Evolutionary conservation across 2,888 invertebrate species (phyloP).

Genomic region (Ganaspis brasiliensis): DNA sequence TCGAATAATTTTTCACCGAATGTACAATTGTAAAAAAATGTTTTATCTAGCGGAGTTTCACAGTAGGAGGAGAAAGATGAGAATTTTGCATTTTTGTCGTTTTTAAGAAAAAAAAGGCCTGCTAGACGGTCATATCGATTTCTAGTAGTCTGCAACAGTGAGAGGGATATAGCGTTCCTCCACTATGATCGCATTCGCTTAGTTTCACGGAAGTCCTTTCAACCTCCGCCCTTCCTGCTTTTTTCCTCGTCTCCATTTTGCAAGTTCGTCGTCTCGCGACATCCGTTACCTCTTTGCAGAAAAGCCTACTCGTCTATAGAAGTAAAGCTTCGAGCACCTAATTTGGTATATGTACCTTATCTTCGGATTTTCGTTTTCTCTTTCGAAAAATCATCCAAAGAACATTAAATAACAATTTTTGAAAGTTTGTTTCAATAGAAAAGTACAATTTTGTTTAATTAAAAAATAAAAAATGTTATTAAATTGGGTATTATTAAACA

Average conservation of each 20-base stretch:
- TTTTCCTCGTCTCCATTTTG: constrained; percentile 43
- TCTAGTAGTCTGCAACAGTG: constrained; percentile 42
- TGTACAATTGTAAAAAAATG: background rate
- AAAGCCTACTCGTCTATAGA: constrained; percentile 20
- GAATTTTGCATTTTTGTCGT: constrained; percentile 14
- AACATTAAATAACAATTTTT: too few relatives aligned
- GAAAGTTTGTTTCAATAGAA: too few relatives aligned
- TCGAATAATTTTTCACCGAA: too few relatives aligned
- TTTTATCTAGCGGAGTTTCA: background rate
- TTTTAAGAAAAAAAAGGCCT: constrained; percentile 25
- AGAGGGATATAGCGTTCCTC: constrained; percentile 55
- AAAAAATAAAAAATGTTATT: too few relatives aligned
- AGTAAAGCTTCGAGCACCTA: background rate
- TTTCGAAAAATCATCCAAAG: background rate
- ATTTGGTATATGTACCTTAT: background rate
- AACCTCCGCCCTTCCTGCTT: constrained; percentile 57
- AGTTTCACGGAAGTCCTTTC: constrained; percentile 68
- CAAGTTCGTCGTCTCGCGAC: constrained; percentile 27
- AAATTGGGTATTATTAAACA: too few relatives aligned
- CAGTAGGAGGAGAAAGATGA: constrained; percentile 40
- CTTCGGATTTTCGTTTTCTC: background rate
- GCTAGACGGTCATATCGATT: constrained; percentile 57
- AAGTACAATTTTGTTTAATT: too few relatives aligned
- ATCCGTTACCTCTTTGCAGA: constrained; percentile 32
- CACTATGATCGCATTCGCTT: constrained; percentile 66